Evolutionary conservation across 1,140 invertebrate species (phyloP), one percentile per base, ranked within the genome.

Genomic region (Drosophila trapezifrons): DNA sequence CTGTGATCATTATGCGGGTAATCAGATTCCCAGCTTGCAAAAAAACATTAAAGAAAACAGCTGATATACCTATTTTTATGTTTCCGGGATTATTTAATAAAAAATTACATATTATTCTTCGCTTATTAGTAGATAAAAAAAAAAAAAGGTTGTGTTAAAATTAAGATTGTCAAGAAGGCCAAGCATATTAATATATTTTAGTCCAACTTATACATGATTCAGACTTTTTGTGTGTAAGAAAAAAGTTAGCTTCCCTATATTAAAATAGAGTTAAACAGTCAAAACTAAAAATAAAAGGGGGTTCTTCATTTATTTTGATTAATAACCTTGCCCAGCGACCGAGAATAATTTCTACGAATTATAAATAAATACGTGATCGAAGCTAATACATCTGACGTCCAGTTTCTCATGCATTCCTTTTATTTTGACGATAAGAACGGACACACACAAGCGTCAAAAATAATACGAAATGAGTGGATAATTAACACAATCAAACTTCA

Each of bases 401-500:
- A 25, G n/a, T 45, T 45, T 32, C 9, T 42, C 29, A 47, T 12
- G 63, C 40, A 66, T 49, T 49, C 27, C 59, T 47, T 38, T 56
- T 32, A 18, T 12, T 38, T 47, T 13, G 12, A 10, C 25, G 51
- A 71, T 71, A 71, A 70, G 51, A 71, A 56, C 12, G 6, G 46
- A 29, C 49, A 32, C 32, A 56, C 42, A 38, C 40, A 67, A 43
- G 17, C 22, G 9, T 55, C 59, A 9, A 47, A 25, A 67, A 47
- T 55, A 18, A 47, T 54, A 18, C 15, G 25, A 47, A 56, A 51
- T 27, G 40, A 70, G 51, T 32, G 64, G 25, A 71, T 70, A 70
- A 70, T 71, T 58, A 71, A 71, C 67, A 73, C 66, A 72, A 45
- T 52, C 46, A 46, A 38, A 27, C 43, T 25, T 35, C 20, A 71